Percentiles rank a stretch among this genome's conserved stretches.
These are phyloP conservation scores for Metacarcinus magister DNA, from an alignment of 2,888 invertebrate genomes.

Conservation along the genomic window DNA sequence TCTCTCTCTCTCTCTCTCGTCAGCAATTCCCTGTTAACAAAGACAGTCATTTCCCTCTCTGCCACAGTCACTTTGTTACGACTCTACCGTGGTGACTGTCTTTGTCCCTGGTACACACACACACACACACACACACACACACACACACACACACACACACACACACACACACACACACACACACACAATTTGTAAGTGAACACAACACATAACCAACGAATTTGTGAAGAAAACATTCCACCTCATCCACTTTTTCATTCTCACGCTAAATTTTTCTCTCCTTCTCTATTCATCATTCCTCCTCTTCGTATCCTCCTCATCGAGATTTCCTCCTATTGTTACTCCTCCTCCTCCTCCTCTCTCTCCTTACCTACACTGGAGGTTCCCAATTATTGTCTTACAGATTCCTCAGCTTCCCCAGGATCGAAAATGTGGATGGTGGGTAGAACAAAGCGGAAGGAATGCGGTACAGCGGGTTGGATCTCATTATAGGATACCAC, in stretches of 20 bases:
- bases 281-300: neutral
- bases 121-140: constrained; percentile 26
- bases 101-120: neutral
- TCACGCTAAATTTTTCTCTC: neutral
- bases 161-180: no score
- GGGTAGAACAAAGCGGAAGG: constrained; percentile 62
- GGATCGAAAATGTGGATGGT: constrained; percentile 42
- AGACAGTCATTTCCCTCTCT: constrained; percentile 13
- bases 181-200: neutral
- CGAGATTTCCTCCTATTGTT: neutral
- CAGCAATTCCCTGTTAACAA: neutral
- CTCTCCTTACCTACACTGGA: constrained; percentile 12
- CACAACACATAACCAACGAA: neutral
- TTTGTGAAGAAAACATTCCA: neutral
- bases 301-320: neutral
- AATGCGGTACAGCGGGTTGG: constrained; percentile 66
- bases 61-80: constrained; percentile 14
- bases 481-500: constrained; percentile 71
- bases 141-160: neutral
- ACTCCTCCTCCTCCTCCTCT: neutral
- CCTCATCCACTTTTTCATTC: neutral
- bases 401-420: constrained; percentile 13
- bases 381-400: constrained; percentile 45
- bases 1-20: constrained; percentile 47
- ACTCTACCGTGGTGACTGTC: neutral